Base-by-base conservation (phyloP, 2,888 invertebrate species). In the Antitype chi region DNA sequence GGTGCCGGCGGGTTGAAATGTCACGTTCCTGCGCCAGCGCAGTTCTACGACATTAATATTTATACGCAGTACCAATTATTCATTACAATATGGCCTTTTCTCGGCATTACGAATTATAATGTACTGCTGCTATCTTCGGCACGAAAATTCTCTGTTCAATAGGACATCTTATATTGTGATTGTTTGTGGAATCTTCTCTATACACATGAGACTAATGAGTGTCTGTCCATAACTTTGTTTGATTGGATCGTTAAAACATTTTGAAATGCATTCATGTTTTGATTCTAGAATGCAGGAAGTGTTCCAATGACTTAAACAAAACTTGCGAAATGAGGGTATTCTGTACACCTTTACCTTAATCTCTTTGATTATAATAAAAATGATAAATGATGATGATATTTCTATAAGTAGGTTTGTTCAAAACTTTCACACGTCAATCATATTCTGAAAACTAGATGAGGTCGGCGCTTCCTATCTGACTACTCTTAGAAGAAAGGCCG, bases 1-100 rank as follows among this genome's bases (percentile, higher is more conserved):
- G 88, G 83, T 89, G 89, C 75, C 75, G 62, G 70, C 80, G 81
- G 75, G 88, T 85, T 85, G 75, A 88, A 88, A 89, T 88, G 89
- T 82, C 88, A 88, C 80, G 87, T 85, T 81, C 82, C 84, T 85
- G 81, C 67, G 74, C 78, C 49, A 20, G 79, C 81, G 76, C 81
- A 81, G 60, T 55, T 67, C 75, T 70, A 76, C 63, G 57, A 66
- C 70, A 88, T 88, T 83, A 83, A 87, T 87, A 85, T 87, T 84
- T 80, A 88, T 84, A 87, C 59, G 70, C 72, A 88, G 77, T 70
- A 77, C 80, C 83, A 88, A 88, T 87, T 87, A 87, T 87, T 87
- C 80, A 68, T 80, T 77, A 76, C 75, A 87, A 75, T 82, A 69
- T 74, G 52, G 69, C 74, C 69, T 81, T 88, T 88, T 87, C 85